phyloP scores from a whole-genome alignment of 1,140 invertebrate genomes.

The Hesperophylax magnus region DNA sequence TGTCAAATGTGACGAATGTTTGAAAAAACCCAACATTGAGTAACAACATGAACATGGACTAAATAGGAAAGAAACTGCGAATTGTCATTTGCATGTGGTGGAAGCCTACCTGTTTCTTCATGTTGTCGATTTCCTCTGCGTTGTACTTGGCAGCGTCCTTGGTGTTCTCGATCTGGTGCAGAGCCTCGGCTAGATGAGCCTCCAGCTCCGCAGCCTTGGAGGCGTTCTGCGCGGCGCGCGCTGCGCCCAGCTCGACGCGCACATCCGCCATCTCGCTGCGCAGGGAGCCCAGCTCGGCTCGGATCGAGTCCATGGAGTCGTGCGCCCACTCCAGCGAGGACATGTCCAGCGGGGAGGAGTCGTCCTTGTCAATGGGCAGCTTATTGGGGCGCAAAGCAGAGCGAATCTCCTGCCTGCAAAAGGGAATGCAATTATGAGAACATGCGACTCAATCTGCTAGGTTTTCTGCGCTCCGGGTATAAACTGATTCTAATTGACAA shows the following conservation, averaged over 20 bases:
- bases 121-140: not conserved
- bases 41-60: too few species aligned
- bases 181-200: not conserved
- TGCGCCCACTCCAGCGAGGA: conserved; percentile 36
- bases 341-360: not conserved
- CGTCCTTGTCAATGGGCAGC: not conserved
- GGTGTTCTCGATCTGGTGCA: not conserved
- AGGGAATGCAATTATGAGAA: too few species aligned
- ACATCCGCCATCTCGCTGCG: conserved; percentile 12
- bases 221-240: not conserved
- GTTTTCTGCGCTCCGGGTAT: too few species aligned
- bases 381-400: not conserved
- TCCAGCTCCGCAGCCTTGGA: not conserved
- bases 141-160: not conserved
- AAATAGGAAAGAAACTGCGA: too few species aligned
- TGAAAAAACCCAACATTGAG: too few species aligned
- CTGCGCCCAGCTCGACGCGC: conserved; percentile 7
- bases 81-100: not conserved
- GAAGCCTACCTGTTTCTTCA: conserved; percentile 10
- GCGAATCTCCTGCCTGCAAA: conserved; percentile 1
- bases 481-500: too few species aligned
- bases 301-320: conserved; percentile 7
- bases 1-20: too few species aligned
- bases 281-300: conserved; percentile 9
- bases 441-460: too few species aligned